Evolutionary conservation across 2,888 invertebrate species (phyloP), one percentile per base, ranked within the genome.

Genomic region (Lucinisca nassula): DNA sequence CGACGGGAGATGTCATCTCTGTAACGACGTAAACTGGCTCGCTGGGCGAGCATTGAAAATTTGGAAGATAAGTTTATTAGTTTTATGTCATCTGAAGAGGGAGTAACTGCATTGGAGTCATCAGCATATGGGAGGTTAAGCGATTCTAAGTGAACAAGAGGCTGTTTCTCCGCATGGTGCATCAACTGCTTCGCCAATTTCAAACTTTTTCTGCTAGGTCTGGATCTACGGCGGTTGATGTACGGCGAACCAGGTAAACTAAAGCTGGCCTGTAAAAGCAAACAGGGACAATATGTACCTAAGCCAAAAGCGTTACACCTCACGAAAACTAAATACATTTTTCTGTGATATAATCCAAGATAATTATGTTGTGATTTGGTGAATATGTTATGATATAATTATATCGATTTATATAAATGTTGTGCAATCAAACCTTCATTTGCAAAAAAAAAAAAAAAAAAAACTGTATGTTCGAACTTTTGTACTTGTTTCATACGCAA

Each of bases 191-290:
- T 90, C 35, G 87, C 88, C 82, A 92, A 88, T 87, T 91, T 92
- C 85, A 92, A 89, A 94, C 98, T 98, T 93, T 98, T 98, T 93
- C 98, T 87, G 85, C 90, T 93, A 83, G 95, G 81, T 98, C 98
- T 93, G 98, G 98, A 86, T 67, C 91, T 88, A 93, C 99, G 98
- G 90, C 99, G 98, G 95, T 98, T 97, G 97, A 98, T 98, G 97
- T 99, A 99, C 94, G 99, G 99, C 94, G 99, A 99, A 95, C 99
- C 99, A 95, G 99, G 99, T 96, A 99, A 98, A 97, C 99, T 99
- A 96, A 99, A 97, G 97, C 99, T 99, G 96, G 98, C 98, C 99
- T 99, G 97, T 83, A 95, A 95, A 80, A 79, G 74, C 82, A 85
- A 67, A 67, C 67, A 67, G 4, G 67, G 27, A 30, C 67, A 32